Base-by-base conservation (phyloP, 2,888 invertebrate genomes). In the Scaptomyza reducta region DNA sequence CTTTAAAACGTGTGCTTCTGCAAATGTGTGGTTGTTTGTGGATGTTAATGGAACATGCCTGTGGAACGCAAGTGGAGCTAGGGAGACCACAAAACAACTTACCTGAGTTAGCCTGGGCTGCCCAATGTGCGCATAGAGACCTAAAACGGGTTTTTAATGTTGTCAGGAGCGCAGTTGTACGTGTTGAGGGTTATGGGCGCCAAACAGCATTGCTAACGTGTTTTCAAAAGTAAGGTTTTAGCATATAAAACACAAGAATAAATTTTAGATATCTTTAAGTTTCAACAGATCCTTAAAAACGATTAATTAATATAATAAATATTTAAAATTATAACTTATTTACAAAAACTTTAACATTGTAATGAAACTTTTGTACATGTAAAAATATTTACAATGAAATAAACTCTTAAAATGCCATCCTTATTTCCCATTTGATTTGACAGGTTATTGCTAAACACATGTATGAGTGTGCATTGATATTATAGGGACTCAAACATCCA, bases 1-100 rank as follows among this genome's bases (percentile, higher is more conserved):
- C 60, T 74, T 76, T 76, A 68, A 74, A 76, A 31, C 53, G 64
- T 50, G 49, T 33, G 40, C 54, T 40, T 27, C 22, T 55, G 60
- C 31, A n/a, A 51, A 53, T 57, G n/a, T 38, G 45, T 18, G 69
- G 22, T 22, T 22, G 22, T 22, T 22, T 44, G 70, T 44, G 66
- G 63, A 66, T 53, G 63, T 58, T 74, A 63, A 67, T 69, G 64
- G 55, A 60, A 41, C 10, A 40, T 60, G 77, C 50, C 61, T 75
- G 81, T 77, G 81, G 74, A 82, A 58, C 70, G 44, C 64, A 67
- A 62, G 54, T 64, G 70, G 22, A 77, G 65, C 70, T 71, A 67
- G 71, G 62, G 68, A 64, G 61, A 49, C 55, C 54, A 50, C 55
- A 57, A 56, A 51, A 11, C 35, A 55, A 62, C 38, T 50, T 68